Percentiles rank a stretch among this genome's conserved stretches.
phyloP scores from a whole-genome alignment of 2,113 vertebrate genomes.

The Cervus canadensis region DNA sequence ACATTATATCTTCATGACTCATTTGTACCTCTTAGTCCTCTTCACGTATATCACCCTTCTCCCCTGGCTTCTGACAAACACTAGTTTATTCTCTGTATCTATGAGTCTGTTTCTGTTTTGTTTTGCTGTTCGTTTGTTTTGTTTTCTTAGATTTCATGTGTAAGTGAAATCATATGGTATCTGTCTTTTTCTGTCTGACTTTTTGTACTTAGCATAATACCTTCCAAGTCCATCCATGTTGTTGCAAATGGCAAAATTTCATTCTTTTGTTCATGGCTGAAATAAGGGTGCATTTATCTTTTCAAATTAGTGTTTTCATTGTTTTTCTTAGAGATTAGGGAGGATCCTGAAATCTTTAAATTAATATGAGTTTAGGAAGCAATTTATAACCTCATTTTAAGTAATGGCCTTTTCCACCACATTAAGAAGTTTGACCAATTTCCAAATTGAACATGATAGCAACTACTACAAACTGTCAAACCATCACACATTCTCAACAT shows the following conservation, averaged over 20 bases:
- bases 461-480: not conserved
- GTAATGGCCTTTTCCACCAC: not conserved
- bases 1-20: not conserved
- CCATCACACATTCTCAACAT: not conserved
- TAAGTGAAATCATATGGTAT: not conserved
- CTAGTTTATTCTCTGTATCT: not conserved
- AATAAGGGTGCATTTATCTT: not conserved
- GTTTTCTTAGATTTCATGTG: not conserved
- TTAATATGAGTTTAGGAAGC: not conserved
- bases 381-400: not conserved
- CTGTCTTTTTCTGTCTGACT: not conserved
- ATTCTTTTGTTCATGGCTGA: not conserved
- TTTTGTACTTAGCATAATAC: not conserved
- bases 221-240: not conserved
- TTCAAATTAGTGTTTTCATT: not conserved
- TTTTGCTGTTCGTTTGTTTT: not conserved
- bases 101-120: not conserved
- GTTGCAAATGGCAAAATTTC: not conserved
- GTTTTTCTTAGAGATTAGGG: not conserved
- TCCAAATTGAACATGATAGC: not conserved
- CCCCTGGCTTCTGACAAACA: not conserved
- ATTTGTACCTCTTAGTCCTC: not conserved
- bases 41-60: fast-evolving
- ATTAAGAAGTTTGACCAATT: not conserved
- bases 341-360: not conserved